Evolutionary conservation across 2,797 vertebrate species (phyloP), one percentile per base, ranked within the genome.

Genomic region (Stomatorhinus walkeri): DNA sequence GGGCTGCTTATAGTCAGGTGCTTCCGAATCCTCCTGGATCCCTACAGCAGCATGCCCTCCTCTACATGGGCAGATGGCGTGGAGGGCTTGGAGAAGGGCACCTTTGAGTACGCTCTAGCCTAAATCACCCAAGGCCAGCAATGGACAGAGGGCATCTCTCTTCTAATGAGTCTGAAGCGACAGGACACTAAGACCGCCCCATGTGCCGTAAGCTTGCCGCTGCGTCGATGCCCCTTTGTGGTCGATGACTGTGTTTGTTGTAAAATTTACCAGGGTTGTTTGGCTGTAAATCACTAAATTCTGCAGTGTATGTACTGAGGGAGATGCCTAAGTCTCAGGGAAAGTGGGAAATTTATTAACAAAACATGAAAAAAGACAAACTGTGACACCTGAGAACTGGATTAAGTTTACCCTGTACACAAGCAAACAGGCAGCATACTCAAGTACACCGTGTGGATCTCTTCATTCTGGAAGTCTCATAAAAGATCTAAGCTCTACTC

Each of bases 31-130:
- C 93, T 99, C 85, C 93, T 99, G 93, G 98, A 99, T 92, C 98
- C 98, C 0, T 99, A 99, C 91, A 99, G 97, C 92, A 99, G 98
- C 91, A 99, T 99, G 98, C 98, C 98, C 4, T 98, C 98, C 16
- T 99, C 98, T 81, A 98, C 98, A 0, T 99, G 98, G 98, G 97
- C 97, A 54, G 97, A 98, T 52, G 98, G 98, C 92, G 96, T 98
- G 3, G 98, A 99, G 92, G 98, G 97, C 28, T 93, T 98, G 91
- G 98, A 99, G 93, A 99, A 99, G 93, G 98, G 98, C 90, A 98
- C 97, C 51, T 99, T 99, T 93, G 98, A 99, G 93, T 98, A 99
- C 1, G 96, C 97, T 89, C 96, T 99, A 10, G 97, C 98, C 90
- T 99, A 96, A 97, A 92, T 89, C 90, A 88, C 28, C 2, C 48